Base-by-base conservation (phyloP, 1,140 invertebrate species). In the Onthophagus taurus region DNA sequence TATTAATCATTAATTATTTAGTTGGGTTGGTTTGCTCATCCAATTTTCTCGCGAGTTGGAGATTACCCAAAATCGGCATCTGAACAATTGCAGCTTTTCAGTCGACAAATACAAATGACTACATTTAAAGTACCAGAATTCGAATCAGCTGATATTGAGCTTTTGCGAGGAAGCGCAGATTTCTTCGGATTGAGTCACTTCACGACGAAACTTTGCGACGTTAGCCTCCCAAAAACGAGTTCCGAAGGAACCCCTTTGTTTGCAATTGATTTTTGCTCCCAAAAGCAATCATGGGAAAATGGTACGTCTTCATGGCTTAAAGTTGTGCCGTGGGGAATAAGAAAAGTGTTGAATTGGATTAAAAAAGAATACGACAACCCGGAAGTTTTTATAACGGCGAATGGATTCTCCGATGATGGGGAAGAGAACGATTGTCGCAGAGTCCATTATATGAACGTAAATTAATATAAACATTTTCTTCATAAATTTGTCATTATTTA, bases 361-460 rank as follows among this genome's bases (percentile, higher is more conserved):
- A 67, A 69, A 34, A 53, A 62, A 0, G 59, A 70, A 7, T 85
- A 81, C 52, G 71, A 77, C 21, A 76, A 77, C 54, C 71, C 77
- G 4, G 70, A 73, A 18, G 72, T 87, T 14, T 76, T 81, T 45
- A 72, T 87, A 0, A 81, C 82, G 0, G 84, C 87, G 71, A 88
- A 85, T 60, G 84, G 84, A 0, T 68, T 72, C 48, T 71, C 68
- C 9, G 71, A 74, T 51, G 54, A 53, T 14, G 57, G 54, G 1
- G 62, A 60, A 14, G 17, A 75, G 4, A 47, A 70, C 16, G 77
- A 81, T 51, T 12, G 45, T 0, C 54, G 64, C 7, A 54, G 76
- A 50, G 53, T 77, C 8, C 35, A 66, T 20, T 80, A 69, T 51
- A 67, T 67, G 37, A 58, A 51, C 17, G 61, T 75, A 58, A 66